Conservation (phyloP, 2,113 vertebrate species). For the Odobenus rosmarus region DNA sequence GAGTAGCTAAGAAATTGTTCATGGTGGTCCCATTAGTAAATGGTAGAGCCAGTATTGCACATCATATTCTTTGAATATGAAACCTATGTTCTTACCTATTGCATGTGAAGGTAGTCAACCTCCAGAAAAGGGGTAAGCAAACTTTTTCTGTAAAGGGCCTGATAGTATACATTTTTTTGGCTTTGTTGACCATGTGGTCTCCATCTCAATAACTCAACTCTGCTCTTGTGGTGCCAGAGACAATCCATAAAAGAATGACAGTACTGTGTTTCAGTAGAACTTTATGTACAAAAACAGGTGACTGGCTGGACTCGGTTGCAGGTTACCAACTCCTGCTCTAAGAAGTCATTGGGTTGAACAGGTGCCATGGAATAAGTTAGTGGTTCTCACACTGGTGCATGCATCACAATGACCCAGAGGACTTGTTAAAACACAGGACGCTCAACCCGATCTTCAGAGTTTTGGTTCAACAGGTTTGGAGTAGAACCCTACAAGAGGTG, state of each 20-base stretch:
- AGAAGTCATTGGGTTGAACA: neutral
- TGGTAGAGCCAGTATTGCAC: rapidly evolving
- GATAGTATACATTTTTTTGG: neutral
- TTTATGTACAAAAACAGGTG: neutral
- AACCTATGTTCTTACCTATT: neutral
- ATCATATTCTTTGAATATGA: neutral
- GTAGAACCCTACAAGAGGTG: neutral
- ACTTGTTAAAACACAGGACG: neutral
- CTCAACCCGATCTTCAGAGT: neutral
- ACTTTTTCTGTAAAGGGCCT: neutral
- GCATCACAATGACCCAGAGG: neutral
- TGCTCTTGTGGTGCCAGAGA: neutral
- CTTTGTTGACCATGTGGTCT: neutral
- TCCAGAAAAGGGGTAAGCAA: neutral
- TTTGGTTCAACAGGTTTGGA: neutral
- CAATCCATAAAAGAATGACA: neutral
- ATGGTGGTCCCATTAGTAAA: neutral
- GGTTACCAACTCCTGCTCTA: no score
- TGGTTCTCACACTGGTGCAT: neutral
- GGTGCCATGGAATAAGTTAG: neutral
- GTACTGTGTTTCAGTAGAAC: neutral
- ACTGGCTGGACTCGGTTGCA: neutral
- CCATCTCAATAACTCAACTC: neutral
- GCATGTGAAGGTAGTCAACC: no score
- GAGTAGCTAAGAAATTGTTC: neutral